phyloP scores from a whole-genome alignment of 2,797 vertebrate species.

The Galaxias olidus region DNA sequence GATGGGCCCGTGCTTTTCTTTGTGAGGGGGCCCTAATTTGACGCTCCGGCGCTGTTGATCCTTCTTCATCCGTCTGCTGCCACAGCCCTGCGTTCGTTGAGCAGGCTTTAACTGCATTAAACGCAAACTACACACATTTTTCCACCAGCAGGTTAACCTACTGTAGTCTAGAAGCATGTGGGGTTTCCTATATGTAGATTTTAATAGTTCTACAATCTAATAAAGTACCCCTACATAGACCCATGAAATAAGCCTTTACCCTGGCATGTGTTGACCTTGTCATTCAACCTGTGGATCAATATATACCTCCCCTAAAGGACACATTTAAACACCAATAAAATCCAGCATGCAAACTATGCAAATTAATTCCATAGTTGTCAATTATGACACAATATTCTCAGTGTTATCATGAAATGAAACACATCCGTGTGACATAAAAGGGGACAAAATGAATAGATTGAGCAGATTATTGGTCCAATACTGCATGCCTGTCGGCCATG shows the following conservation, averaged over 20 bases:
- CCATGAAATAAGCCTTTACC: constrained; percentile 18
- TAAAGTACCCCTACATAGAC: neutral
- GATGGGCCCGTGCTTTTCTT: constrained; percentile 60
- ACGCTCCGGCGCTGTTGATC: constrained; percentile 50
- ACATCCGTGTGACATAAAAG: constrained; percentile 67
- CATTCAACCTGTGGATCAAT: constrained; percentile 35
- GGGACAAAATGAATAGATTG: constrained; percentile 64
- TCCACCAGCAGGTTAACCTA: constrained; percentile 38
- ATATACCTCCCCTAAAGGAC: constrained; percentile 12
- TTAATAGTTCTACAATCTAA: neutral
- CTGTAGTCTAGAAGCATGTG: neutral
- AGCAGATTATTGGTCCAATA: constrained; percentile 68
- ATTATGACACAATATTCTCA: neutral
- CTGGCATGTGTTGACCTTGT: constrained; percentile 49
- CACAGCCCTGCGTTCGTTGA: constrained; percentile 43
- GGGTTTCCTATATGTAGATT: neutral
- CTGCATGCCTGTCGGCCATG: constrained; percentile 62
- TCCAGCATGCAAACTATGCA: constrained; percentile 7
- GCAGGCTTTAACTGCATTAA: constrained; percentile 53
- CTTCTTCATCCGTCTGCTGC: constrained; percentile 46
- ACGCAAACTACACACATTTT: constrained; percentile 68
- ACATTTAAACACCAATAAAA: no score
- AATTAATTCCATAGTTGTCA: neutral
- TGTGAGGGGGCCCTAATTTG: constrained; percentile 66
- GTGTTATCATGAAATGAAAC: neutral